Base-by-base conservation (phyloP, 2,113 vertebrate genomes). In the Sapayoa aenigma region DNA sequence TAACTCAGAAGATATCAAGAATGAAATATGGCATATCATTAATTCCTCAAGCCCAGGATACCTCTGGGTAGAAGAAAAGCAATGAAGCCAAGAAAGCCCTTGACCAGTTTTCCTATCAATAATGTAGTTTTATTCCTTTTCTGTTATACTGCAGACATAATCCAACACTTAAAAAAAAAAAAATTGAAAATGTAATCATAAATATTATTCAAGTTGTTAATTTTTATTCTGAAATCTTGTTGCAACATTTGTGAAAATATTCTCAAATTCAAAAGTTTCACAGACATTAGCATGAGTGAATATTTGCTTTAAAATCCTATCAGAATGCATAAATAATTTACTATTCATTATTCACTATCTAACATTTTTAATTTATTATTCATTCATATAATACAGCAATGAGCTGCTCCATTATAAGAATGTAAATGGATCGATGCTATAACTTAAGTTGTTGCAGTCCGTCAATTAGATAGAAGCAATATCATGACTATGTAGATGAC, bases 291-390 rank as follows among this genome's bases (percentile, higher is more conserved):
- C 55, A 76, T 0, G 0, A 95, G 33, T 24, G 56, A 84, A 84
- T 85, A 93, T 94, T 95, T 91, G 42, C 62, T 88, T 93, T 84
- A 88, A 93, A 96, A 69, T 73, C 68, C 90, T 90, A 74, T 37
- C 30, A 52, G 18, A 78, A 3, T 83, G 27, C 17, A 75, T 94
- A 77, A 86, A 88, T 95, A 67, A 80, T 95, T 95, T 90, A 68
- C 20, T 88, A 67, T 81, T 94, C 79, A 75, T 92, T 93, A 93
- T 92, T 96, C 79, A 52, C 56, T 50, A 59, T 94, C 63, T 75
- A 94, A 94, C 60, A 25, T 94, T 92, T 84, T 28, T 72, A 80
- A 67, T 95, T 96, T 72, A 81, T 94, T 86, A 92, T 89, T 95
- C 83, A 74, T 94, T 94, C 76, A 90, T 78, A 75, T 44, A 86